Conservation (phyloP, 2,888 invertebrate species). For the Drosophila subsilvestris region DNA sequence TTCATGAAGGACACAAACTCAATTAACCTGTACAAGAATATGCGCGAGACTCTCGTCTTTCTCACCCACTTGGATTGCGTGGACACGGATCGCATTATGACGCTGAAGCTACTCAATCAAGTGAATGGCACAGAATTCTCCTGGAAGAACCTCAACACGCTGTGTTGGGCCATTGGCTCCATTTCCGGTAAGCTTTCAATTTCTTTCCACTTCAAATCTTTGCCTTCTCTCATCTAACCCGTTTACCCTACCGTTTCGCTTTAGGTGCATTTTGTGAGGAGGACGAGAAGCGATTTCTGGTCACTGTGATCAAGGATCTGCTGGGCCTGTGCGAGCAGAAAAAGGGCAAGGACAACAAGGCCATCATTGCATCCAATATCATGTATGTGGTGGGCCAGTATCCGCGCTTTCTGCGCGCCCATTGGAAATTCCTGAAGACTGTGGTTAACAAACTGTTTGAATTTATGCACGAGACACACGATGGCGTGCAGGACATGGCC, state of each 20-base stretch:
- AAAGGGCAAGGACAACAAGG: conserved; percentile 99
- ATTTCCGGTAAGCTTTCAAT: conserved; percentile 90
- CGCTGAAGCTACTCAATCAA: conserved; percentile 98
- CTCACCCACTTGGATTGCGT: conserved; percentile 98
- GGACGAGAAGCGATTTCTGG: conserved; percentile 99
- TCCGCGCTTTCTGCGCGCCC: conserved; percentile 98
- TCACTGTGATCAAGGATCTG: conserved; percentile 99
- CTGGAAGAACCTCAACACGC: conserved; percentile 99
- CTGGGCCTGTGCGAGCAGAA: conserved; percentile 99
- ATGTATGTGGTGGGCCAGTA: conserved; percentile 99
- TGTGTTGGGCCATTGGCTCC: conserved; percentile 99
- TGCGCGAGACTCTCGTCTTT: conserved; percentile 99
- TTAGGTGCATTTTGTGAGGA: conserved; percentile 97
- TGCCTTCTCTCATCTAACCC: neutral
- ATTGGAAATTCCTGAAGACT: conserved; percentile 99
- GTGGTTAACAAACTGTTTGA: conserved; percentile 99
- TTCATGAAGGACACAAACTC: conserved; percentile 99
- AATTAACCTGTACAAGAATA: conserved; percentile 99
- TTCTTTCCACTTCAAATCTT: neutral
- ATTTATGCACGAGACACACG: conserved; percentile 99
- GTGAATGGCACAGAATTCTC: conserved; percentile 99
- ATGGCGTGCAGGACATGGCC: conserved; percentile 99
- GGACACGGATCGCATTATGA: conserved; percentile 99
- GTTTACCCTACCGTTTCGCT: neutral
- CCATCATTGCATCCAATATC: conserved; percentile 99